phyloP scores from a whole-genome alignment of 2,888 invertebrate species.

The Himalopsyche kuldschensis region DNA sequence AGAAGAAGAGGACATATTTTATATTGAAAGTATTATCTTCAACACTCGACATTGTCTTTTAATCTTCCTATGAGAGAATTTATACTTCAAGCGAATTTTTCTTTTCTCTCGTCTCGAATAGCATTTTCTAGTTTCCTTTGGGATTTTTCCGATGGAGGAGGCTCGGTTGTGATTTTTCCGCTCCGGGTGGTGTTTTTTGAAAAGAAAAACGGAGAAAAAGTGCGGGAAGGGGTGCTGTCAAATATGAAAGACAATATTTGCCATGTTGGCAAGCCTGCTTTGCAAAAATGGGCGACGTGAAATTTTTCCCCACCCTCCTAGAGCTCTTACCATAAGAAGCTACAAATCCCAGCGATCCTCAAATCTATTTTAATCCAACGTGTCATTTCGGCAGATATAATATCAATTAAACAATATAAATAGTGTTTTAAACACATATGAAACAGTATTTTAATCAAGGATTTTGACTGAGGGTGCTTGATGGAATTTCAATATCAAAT shows the following conservation, averaged over 20 bases:
- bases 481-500: too few species aligned
- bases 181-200: neutral
- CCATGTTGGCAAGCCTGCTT: neutral
- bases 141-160: neutral
- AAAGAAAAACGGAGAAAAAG: neutral
- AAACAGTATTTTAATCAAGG: too few species aligned
- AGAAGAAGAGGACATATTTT: too few species aligned
- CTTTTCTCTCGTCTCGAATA: neutral
- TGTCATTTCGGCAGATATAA: too few species aligned
- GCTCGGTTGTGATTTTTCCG: neutral
- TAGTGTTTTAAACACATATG: too few species aligned
- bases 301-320: neutral
- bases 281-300: neutral
- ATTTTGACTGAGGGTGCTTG: too few species aligned
- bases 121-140: neutral
- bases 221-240: neutral
- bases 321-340: neutral
- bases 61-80: neutral
- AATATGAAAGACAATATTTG: slow-evolving; percentile 1
- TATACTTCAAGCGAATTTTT: neutral
- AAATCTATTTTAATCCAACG: neutral
- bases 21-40: too few species aligned
- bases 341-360: neutral
- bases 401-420: too few species aligned
- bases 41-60: neutral